Conservation (phyloP, 2,113 vertebrate species). For the Cynoglossus semilaevis region DNA sequence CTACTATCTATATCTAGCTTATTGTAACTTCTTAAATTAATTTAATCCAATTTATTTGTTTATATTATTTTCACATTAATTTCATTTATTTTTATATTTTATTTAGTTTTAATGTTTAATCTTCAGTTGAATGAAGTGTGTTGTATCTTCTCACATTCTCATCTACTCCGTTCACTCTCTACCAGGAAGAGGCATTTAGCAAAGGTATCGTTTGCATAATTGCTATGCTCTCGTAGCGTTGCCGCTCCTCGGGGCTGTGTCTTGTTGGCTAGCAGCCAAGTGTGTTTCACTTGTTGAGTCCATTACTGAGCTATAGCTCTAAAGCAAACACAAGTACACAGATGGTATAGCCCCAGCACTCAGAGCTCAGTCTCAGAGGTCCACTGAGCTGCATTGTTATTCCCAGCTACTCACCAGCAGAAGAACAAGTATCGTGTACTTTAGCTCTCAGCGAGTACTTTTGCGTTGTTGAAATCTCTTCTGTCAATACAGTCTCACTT, state of each 20-base stretch:
- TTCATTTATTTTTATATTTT: too few species aligned
- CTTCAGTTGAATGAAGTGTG: conserved; percentile 32
- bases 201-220: conserved; percentile 69
- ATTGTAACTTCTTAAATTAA: too few species aligned
- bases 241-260: conserved; percentile 55
- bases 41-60: too few species aligned
- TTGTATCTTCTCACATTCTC: conserved; percentile 35
- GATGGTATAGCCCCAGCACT: conserved; percentile 29
- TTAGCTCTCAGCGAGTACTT: conserved; percentile 23
- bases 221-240: conserved; percentile 61
- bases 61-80: too few species aligned
- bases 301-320: conserved; percentile 30
- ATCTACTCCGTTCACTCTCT: conserved; percentile 51
- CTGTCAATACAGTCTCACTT: conserved; percentile 1
- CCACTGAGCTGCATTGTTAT: conserved; percentile 37
- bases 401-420: conserved; percentile 45
- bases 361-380: conserved; percentile 36
- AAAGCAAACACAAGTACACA: conserved; percentile 35
- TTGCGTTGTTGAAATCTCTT: conserved; percentile 2
- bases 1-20: too few species aligned
- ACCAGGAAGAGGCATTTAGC: conserved; percentile 65
- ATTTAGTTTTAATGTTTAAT: too few species aligned
- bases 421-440: conserved; percentile 21
- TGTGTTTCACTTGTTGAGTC: conserved; percentile 63
- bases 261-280: conserved; percentile 69